Base-by-base conservation (phyloP, 2,113 vertebrate genomes). In the Prietella phreatophila region DNA sequence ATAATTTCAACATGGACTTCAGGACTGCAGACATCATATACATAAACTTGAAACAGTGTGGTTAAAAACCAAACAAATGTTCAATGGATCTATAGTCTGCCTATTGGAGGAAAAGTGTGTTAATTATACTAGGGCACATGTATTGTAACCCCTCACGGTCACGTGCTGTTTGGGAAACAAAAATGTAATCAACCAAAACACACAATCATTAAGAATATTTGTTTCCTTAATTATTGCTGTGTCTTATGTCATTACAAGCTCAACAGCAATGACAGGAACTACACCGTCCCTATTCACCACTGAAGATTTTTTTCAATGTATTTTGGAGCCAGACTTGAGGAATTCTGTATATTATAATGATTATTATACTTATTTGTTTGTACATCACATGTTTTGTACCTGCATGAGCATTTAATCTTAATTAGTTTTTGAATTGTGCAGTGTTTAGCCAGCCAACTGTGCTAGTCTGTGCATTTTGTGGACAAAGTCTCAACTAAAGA, bases 161-260 rank as follows among this genome's bases (percentile, higher is more conserved):
- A 84, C 3, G 22, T 84, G 67, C 14, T 67, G 86, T 86, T 90
- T 88, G 85, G 75, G 73, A 85, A 80, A 90, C 86, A 88, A 88
- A 86, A 63, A 88, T 33, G 22, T n/a, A 80, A 71, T 65, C 67
- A 67, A 25, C 61, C 82, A 84, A 90, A 87, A 88, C 84, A 88
- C 56, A 88, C 87, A 85, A 14, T 67, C 81, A 85, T 76, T 86
- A 85, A 87, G 75, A 88, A 86, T 81, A 84, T 87, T 87, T 73
- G n/a, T 36, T 71, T 82, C 25, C 58, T n/a, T 81, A 85, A 75
- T 61, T 22, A 39, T 87, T 80, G 13, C 79, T 85, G 60, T 75
- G 63, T 84, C n/a, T 82, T 85, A 15, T 89, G 75, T 1, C 82
- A 89, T 53, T 47, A 73, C 83, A 85, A 42, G 83, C 30, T 81